Evolutionary conservation across 1,140 invertebrate genomes (phyloP).

Genomic region (Drosophila suzukii): DNA sequence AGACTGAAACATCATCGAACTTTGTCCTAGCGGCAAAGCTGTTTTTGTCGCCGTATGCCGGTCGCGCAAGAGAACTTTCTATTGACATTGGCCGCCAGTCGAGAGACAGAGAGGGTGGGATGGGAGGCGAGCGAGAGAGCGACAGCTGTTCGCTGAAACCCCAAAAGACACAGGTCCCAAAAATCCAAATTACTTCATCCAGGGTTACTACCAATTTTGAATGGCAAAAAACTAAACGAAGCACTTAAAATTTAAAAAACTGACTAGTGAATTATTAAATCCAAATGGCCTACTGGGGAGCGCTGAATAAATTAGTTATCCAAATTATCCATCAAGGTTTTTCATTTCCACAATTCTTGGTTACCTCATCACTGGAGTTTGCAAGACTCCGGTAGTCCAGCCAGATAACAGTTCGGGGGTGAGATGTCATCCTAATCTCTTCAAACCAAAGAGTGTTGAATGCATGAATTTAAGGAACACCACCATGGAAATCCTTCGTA

Average conservation of each 20-base stretch:
- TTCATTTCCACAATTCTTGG: neutral
- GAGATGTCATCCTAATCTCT: no score
- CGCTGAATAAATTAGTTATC: neutral
- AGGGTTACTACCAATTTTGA: neutral
- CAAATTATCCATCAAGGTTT: neutral
- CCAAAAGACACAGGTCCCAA: constrained; percentile 4
- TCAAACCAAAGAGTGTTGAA: no score
- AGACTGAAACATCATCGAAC: constrained; percentile 56
- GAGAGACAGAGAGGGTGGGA: neutral
- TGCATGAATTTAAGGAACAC: no score
- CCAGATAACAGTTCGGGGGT: no score
- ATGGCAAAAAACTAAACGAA: neutral
- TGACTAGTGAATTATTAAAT: neutral
- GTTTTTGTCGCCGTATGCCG: constrained; percentile 25
- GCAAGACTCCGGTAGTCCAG: neutral
- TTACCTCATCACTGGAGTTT: neutral
- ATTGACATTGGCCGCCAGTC: constrained; percentile 13
- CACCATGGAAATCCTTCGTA: no score
- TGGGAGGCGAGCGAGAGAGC: constrained; percentile 5
- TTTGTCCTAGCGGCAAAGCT: constrained; percentile 60
- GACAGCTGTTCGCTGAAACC: constrained; percentile 60
- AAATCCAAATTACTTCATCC: neutral
- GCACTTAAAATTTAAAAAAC: neutral
- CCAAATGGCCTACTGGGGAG: neutral
- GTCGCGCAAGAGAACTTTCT: constrained; percentile 29